A percentile compares a stretch with the other conserved stretches of the same genome.
phyloP scores from a whole-genome alignment of 2,888 invertebrate genomes.

The Strigamia transsilvanica region DNA sequence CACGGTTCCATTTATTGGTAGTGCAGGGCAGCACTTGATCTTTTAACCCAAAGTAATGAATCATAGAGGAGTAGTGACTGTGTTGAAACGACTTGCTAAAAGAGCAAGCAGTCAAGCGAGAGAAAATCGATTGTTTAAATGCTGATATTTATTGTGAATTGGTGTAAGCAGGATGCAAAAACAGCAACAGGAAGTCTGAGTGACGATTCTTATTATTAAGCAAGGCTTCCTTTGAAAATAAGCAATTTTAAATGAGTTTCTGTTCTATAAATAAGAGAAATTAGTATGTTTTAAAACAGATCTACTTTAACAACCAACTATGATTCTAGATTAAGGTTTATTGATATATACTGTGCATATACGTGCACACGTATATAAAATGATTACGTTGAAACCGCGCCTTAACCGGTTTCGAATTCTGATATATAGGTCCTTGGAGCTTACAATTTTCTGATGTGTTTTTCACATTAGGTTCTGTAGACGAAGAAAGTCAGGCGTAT shows the following conservation, averaged over 20 bases:
- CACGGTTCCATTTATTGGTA: constrained; percentile 37
- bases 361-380: not conserved
- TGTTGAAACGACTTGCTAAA: constrained; percentile 45
- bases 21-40: constrained; percentile 41
- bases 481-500: too few relatives aligned
- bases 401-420: not conserved
- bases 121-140: constrained; percentile 43
- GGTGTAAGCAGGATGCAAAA: constrained; percentile 6
- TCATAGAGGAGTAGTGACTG: constrained; percentile 14
- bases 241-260: not conserved
- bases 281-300: not conserved
- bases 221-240: constrained; percentile 1
- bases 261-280: not conserved
- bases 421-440: not conserved
- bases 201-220: not conserved
- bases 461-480: not conserved
- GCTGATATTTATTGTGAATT: constrained; percentile 32
- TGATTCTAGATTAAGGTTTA: not conserved
- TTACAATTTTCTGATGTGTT: not conserved
- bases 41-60: constrained; percentile 38
- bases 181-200: constrained; percentile 14
- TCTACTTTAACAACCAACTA: not conserved
- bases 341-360: not conserved
- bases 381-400: not conserved
- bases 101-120: constrained; percentile 15